These are phyloP conservation scores for Quadroppia sp. DNA, from an alignment of 2,888 invertebrate species.

Conservation along the genomic window DNA sequence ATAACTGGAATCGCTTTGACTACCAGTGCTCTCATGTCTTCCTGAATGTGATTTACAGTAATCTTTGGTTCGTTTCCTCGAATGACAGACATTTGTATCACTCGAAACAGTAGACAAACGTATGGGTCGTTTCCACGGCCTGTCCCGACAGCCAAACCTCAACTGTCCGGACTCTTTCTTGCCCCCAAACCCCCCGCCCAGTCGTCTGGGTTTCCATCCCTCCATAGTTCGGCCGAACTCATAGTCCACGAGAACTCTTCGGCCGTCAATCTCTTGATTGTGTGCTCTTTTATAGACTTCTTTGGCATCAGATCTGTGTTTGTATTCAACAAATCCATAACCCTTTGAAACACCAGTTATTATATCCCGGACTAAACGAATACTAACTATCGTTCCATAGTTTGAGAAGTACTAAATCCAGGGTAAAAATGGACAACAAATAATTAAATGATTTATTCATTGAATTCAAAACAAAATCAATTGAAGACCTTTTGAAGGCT, in stretches of 20 bases:
- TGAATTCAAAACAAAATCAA: neutral
- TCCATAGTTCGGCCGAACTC: slow-evolving; percentile 66
- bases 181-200: slow-evolving; percentile 83
- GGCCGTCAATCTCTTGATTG: slow-evolving; percentile 63
- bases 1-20: neutral
- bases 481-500: slow-evolving; percentile 12
- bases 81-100: neutral
- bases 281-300: slow-evolving; percentile 62
- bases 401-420: slow-evolving; percentile 55
- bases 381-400: slow-evolving; percentile 63
- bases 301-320: slow-evolving; percentile 60
- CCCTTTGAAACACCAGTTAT: slow-evolving; percentile 76
- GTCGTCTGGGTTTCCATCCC: slow-evolving; percentile 77
- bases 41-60: neutral
- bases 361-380: slow-evolving; percentile 68
- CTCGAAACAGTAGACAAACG: neutral
- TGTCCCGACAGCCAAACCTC: slow-evolving; percentile 73
- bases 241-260: slow-evolving; percentile 68
- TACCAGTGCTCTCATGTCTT: neutral
- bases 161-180: slow-evolving; percentile 80
- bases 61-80: neutral
- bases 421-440: neutral
- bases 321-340: slow-evolving; percentile 81
- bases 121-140: slow-evolving; percentile 63
- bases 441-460: neutral